These are phyloP conservation scores for Columba livia DNA, from an alignment of 2,113 vertebrate species.

Conservation along the genomic window DNA sequence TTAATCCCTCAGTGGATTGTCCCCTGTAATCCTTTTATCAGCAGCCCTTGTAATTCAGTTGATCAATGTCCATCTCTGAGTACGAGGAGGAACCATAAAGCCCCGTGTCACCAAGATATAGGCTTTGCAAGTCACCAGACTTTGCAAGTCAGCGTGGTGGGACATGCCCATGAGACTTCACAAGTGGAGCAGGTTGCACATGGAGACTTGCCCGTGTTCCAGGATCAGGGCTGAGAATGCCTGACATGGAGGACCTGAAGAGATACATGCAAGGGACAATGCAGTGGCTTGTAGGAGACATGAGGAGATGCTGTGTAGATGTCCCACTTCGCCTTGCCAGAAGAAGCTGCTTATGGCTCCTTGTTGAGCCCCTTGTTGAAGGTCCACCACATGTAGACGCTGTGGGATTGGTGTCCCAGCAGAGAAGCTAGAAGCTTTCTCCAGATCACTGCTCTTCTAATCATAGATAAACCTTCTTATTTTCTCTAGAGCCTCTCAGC, in stretches of 20 bases:
- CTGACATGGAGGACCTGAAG: not conserved
- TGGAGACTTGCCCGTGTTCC: not conserved
- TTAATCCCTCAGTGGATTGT: not conserved
- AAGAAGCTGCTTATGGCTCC: not conserved
- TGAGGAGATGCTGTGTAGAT: not conserved
- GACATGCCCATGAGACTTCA: not conserved
- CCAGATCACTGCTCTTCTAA: not conserved
- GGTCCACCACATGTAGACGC: rapidly evolving
- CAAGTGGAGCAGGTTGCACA: not conserved
- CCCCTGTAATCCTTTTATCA: not conserved
- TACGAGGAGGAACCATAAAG: not conserved
- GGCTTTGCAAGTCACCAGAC: not conserved
- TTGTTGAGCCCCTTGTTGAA: not conserved
- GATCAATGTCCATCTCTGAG: not conserved
- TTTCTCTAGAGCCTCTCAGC: not conserved
- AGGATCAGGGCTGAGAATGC: not conserved
- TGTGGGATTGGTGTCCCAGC: not conserved
- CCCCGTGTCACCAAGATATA: not conserved
- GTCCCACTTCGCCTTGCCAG: not conserved
- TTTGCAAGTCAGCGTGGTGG: not conserved
- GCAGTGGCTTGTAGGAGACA: not conserved
- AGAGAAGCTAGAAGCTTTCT: not conserved
- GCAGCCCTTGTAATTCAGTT: not conserved
- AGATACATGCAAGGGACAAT: not conserved
- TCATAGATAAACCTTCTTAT: not conserved